phyloP scores from a whole-genome alignment of 2,113 vertebrate species.

The Alligator sinensis region DNA sequence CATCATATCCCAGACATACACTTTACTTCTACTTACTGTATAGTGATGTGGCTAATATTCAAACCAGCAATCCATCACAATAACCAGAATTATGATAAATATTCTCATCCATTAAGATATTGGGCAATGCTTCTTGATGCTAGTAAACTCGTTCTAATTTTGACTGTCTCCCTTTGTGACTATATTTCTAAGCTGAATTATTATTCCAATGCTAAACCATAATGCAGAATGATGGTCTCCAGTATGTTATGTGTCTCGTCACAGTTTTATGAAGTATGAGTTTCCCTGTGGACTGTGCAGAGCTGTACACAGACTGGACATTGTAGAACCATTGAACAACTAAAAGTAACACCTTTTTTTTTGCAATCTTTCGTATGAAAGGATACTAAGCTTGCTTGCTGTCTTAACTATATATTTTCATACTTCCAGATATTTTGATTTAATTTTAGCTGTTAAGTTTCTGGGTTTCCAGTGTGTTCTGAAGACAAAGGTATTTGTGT shows the following conservation, averaged over 20 bases:
- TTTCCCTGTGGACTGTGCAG: not conserved
- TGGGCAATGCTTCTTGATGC: not conserved
- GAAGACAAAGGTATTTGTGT: not conserved
- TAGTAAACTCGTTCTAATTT: not conserved
- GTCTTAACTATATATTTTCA: not conserved
- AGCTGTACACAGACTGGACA: not conserved
- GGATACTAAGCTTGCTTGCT: not conserved
- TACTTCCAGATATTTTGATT: not conserved
- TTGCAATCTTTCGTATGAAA: not conserved
- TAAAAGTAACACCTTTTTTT: too few relatives aligned
- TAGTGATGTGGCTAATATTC: not conserved
- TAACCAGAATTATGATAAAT: not conserved
- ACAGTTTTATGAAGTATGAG: not conserved
- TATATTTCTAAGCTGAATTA: not conserved
- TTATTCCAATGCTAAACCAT: rapidly evolving
- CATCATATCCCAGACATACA: not conserved
- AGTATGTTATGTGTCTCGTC: not conserved
- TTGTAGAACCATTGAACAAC: too few relatives aligned
- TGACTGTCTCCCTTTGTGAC: not conserved
- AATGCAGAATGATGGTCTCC: not conserved
- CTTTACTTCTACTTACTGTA: constrained; percentile 13
- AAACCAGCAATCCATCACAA: not conserved
- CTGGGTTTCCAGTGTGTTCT: not conserved
- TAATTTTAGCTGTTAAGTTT: not conserved
- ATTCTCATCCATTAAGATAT: not conserved